Conservation (phyloP, 2,888 invertebrate species). For the Lydus trimaculatus region DNA sequence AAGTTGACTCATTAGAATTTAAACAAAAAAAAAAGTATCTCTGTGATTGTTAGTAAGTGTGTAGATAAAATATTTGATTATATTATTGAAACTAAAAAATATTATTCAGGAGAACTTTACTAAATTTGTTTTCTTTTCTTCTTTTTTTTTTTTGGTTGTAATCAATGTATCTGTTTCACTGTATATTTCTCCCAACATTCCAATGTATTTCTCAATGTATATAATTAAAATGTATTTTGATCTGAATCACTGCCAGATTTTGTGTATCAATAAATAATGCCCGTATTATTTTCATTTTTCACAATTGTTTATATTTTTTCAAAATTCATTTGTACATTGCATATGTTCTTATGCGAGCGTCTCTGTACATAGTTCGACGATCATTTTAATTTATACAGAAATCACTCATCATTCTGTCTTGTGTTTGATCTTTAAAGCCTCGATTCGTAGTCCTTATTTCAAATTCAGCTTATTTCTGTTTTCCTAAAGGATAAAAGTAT, state of each 20-base stretch:
- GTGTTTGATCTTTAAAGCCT: no score
- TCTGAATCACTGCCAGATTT: conserved; percentile 59
- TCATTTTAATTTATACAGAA: no score
- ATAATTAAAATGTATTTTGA: conserved; percentile 58
- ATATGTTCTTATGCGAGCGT: no score
- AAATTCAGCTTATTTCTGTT: no score
- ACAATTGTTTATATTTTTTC: conserved; percentile 19
- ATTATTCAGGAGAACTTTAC: conserved; percentile 25
- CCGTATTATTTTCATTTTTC: conserved; percentile 42
- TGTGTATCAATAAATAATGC: conserved; percentile 56
- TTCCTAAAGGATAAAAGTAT: no score
- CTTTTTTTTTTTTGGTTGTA: conserved; percentile 46
- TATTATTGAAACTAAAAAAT: conserved; percentile 32
- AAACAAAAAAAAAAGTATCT: conserved; percentile 51
- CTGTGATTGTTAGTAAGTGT: conserved; percentile 60
- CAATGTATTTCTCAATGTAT: conserved; percentile 58
- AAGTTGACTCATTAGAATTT: conserved; percentile 36
- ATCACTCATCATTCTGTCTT: no score
- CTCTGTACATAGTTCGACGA: no score
- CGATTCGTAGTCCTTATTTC: no score
- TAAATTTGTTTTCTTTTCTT: neutral
- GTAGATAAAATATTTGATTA: conserved; percentile 34
- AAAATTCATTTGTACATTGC: neutral
- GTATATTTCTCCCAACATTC: conserved; percentile 57
- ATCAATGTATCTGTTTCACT: conserved; percentile 53